phyloP scores from a whole-genome alignment of 1,140 invertebrate genomes.

The Ips nitidus region DNA sequence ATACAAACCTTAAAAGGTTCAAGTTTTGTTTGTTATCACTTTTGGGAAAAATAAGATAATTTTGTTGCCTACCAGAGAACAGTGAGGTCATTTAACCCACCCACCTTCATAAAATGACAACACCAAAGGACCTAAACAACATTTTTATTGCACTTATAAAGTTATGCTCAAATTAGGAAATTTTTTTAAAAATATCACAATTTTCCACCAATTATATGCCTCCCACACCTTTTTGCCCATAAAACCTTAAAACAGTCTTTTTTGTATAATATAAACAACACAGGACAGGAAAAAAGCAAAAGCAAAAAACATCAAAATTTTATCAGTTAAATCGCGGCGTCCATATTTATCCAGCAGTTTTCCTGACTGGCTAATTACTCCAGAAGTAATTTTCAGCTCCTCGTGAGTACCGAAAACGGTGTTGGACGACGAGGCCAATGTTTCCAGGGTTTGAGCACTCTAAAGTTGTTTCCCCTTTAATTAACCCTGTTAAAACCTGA shows the following conservation, averaged over 20 bases:
- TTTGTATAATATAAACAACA: slow-evolving; percentile 89
- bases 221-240: no score
- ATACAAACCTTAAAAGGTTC: no score
- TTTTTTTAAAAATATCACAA: no score
- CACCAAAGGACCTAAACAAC: no score
- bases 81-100: no score
- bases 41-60: no score
- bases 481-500: not conserved
- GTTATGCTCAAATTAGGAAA: no score
- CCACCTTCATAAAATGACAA: no score
- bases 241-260: slow-evolving; percentile 70
- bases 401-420: slow-evolving; percentile 72
- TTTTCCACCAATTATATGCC: no score
- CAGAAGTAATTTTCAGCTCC: slow-evolving; percentile 83
- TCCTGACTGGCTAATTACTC: slow-evolving; percentile 83
- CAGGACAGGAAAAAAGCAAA: slow-evolving; percentile 91
- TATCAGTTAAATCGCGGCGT: slow-evolving; percentile 91
- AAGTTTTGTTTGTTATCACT: no score
- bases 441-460: slow-evolving; percentile 81
- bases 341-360: slow-evolving; percentile 94
- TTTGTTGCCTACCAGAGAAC: no score
- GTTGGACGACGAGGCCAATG: slow-evolving; percentile 70
- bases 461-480: not conserved
- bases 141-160: no score
- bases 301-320: slow-evolving; percentile 86